phyloP scores from a whole-genome alignment of 2,888 invertebrate genomes.

The Acleris cristana region DNA sequence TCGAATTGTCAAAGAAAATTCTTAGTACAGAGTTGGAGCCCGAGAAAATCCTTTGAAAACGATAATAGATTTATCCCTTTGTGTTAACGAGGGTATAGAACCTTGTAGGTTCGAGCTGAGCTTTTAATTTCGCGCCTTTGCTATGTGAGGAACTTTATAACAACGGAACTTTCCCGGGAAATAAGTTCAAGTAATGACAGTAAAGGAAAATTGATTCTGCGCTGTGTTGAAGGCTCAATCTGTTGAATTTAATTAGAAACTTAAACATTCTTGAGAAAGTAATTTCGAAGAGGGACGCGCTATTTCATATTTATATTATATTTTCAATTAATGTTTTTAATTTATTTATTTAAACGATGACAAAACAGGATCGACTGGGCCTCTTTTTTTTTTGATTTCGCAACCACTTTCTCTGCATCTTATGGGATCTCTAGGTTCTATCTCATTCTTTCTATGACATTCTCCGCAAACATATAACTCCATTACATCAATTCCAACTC shows the following conservation, averaged over 20 bases:
- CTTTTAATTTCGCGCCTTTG: conserved; percentile 14
- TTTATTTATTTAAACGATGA: too few relatives aligned
- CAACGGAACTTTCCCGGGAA: neutral
- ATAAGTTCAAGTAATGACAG: conserved; percentile 5
- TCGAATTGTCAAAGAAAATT: conserved; percentile 16
- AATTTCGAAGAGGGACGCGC: too few relatives aligned
- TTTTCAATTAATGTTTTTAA: too few relatives aligned
- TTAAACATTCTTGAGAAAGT: too few relatives aligned
- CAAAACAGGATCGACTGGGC: conserved; percentile 84
- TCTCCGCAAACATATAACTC: conserved; percentile 80
- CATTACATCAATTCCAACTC: too few relatives aligned
- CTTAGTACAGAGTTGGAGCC: neutral
- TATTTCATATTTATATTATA: too few relatives aligned
- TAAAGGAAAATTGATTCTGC: neutral
- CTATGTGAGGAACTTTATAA: neutral
- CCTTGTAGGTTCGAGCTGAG: conserved; percentile 6
- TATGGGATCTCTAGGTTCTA: conserved; percentile 97
- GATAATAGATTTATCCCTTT: conserved; percentile 8
- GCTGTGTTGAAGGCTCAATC: too few relatives aligned
- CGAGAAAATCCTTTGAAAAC: conserved; percentile 8
- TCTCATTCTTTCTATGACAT: conserved; percentile 99
- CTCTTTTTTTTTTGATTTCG: conserved; percentile 98
- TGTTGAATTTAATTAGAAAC: conserved; percentile 1
- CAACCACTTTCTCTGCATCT: conserved; percentile 99
- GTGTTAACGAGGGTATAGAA: conserved; percentile 23